These are phyloP conservation scores for Acanthoscelides obtectus DNA, from an alignment of 2,888 invertebrate species.

Conservation along the genomic window DNA sequence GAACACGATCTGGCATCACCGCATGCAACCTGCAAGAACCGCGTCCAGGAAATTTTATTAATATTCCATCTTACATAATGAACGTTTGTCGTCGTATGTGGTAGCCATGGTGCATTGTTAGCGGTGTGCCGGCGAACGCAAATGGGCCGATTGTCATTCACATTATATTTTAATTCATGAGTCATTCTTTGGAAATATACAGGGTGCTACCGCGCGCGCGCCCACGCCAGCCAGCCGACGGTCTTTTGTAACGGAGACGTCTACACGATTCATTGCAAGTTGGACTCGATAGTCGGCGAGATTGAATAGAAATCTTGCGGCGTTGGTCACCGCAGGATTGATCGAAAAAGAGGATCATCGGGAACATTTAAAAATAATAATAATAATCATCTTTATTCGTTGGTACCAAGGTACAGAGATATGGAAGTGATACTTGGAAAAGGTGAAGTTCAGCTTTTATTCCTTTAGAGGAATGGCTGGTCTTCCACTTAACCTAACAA, in stretches of 20 bases:
- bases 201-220: neutral
- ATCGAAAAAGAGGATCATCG: no score
- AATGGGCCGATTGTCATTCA: neutral
- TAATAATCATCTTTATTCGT: no score
- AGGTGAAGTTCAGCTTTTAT: no score
- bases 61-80: neutral
- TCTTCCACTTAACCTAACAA: no score
- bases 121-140: neutral
- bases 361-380: no score
- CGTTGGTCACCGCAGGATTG: no score
- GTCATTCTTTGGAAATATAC: neutral
- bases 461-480: no score
- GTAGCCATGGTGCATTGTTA: neutral
- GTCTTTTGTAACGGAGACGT: neutral
- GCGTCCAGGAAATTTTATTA: neutral
- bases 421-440: no score
- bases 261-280: neutral
- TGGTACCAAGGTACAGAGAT: no score
- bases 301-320: neutral
- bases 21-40: neutral
- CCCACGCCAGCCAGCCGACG: neutral
- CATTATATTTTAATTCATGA: neutral
- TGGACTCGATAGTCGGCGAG: neutral
- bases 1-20: neutral
- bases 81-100: neutral